Percentiles rank a stretch among this genome's conserved stretches.
These are phyloP conservation scores for Sciurus carolinensis DNA, from an alignment of 2,797 vertebrate genomes.

Conservation along the genomic window DNA sequence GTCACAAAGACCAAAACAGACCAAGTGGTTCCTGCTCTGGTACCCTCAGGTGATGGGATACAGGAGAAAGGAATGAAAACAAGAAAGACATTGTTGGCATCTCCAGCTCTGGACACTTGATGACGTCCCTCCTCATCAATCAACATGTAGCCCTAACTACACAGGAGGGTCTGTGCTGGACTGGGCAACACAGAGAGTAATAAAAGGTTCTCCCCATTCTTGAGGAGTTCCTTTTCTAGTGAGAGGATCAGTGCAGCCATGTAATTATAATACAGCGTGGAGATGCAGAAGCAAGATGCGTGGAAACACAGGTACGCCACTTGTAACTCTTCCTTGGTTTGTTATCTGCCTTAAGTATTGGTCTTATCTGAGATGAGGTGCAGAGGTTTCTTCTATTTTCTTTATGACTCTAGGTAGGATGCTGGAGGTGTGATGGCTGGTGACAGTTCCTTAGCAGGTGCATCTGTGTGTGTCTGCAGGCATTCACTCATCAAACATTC, in stretches of 20 bases:
- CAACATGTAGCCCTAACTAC: neutral
- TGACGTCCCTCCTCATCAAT: rapidly evolving
- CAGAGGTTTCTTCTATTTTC: neutral
- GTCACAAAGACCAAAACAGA: slow-evolving; percentile 70
- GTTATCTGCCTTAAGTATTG: neutral
- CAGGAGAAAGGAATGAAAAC: neutral
- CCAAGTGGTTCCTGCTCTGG: neutral
- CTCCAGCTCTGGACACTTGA: neutral
- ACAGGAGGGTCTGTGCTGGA: neutral
- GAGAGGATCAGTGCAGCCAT: neutral
- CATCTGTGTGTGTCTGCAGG: rapidly evolving
- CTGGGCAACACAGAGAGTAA: neutral
- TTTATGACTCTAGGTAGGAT: neutral
- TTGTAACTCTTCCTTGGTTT: neutral
- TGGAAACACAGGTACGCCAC: neutral
- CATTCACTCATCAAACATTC: neutral
- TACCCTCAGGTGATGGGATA: neutral
- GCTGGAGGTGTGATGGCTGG: neutral
- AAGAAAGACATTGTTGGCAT: neutral
- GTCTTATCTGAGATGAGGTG: neutral
- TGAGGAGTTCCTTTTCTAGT: neutral
- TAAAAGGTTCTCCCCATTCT: neutral
- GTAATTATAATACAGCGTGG: neutral
- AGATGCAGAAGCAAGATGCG: rapidly evolving
- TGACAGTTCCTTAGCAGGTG: neutral